These are phyloP conservation scores for Tachysurus fulvidraco DNA, from an alignment of 2,113 vertebrate species.

Conservation along the genomic window DNA sequence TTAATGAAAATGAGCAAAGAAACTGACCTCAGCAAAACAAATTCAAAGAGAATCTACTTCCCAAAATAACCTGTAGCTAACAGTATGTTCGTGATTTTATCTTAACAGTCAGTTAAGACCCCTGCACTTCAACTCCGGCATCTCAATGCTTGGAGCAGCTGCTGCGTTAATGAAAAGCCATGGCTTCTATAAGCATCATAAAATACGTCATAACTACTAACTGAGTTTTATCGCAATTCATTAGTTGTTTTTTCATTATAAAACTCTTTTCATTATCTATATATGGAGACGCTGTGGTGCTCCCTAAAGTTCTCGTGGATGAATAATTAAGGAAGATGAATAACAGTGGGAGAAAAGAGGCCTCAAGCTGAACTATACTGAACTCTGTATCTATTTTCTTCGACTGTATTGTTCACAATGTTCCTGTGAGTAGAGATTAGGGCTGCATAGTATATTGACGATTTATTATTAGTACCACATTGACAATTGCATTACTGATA, in stretches of 20 bases:
- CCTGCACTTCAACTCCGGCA: neutral
- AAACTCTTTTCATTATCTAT: conserved; percentile 43
- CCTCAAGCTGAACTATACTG: conserved; percentile 30
- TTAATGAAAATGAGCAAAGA: neutral
- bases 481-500: neutral
- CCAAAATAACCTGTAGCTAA: conserved; percentile 1
- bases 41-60: neutral
- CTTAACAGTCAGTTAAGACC: neutral
- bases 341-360: conserved; percentile 18
- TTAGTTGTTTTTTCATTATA: conserved; percentile 34
- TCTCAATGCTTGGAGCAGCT: neutral
- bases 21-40: neutral
- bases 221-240: conserved; percentile 19
- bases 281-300: conserved; percentile 26
- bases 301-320: conserved; percentile 33
- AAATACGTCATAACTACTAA: conserved; percentile 36
- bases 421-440: neutral
- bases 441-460: neutral
- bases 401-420: neutral
- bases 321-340: conserved; percentile 39
- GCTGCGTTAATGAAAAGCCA: conserved; percentile 3
- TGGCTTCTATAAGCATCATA: conserved; percentile 32
- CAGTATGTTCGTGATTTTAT: neutral
- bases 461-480: neutral
- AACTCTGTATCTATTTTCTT: conserved; percentile 21